Evolutionary conservation across 2,113 vertebrate genomes (phyloP).

Genomic region (Lates calcarifer): DNA sequence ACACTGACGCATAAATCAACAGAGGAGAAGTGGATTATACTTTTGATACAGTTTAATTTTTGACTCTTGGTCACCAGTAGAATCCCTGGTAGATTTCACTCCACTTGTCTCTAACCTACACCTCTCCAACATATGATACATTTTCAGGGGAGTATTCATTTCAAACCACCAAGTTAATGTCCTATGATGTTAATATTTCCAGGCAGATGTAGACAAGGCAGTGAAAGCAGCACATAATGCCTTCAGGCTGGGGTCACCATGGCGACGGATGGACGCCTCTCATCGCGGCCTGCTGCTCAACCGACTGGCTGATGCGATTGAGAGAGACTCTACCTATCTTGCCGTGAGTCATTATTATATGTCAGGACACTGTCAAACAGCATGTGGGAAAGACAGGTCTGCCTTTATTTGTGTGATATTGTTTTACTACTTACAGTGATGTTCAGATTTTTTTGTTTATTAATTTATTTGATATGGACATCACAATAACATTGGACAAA

Average conservation of each 20-base stretch:
- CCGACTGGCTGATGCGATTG: conserved; percentile 91
- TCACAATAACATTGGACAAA: too few relatives aligned
- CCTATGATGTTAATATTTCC: background rate
- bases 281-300: conserved; percentile 89
- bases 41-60: too few relatives aligned
- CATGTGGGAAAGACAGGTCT: background rate
- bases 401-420: too few relatives aligned
- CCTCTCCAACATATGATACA: background rate
- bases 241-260: conserved; percentile 93
- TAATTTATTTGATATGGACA: too few relatives aligned
- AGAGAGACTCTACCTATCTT: conserved; percentile 92
- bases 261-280: conserved; percentile 95
- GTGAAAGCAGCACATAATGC: conserved; percentile 91
- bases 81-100: too few relatives aligned
- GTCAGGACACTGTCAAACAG: background rate
- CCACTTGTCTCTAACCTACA: too few relatives aligned
- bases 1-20: too few relatives aligned
- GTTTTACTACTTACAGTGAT: background rate
- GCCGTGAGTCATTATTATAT: conserved; percentile 86
- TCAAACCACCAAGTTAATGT: background rate
- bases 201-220: conserved; percentile 94
- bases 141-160: background rate
- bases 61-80: too few relatives aligned
- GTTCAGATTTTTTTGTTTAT: too few relatives aligned
- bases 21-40: too few relatives aligned